These are phyloP conservation scores for Semicossyphus pulcher DNA, from an alignment of 2,113 vertebrate genomes.

Conservation along the genomic window DNA sequence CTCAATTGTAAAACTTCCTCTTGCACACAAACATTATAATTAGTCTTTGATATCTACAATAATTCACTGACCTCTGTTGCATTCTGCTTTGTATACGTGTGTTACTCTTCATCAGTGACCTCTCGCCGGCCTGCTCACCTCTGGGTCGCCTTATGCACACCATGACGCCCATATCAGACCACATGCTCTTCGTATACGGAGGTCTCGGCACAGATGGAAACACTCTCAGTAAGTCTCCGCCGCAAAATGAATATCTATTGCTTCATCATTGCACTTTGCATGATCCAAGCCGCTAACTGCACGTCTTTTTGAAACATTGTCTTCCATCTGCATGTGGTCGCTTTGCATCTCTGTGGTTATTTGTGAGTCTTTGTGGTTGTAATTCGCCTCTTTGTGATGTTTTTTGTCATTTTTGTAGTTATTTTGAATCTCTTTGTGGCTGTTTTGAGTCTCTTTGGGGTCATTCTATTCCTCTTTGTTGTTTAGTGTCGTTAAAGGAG, in stretches of 20 bases:
- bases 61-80: too few relatives aligned
- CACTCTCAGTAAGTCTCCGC: slow-evolving; percentile 88
- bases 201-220: slow-evolving; percentile 89
- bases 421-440: background rate
- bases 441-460: background rate
- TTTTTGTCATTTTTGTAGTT: background rate
- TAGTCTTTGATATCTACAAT: background rate
- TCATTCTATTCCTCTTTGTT: too few relatives aligned
- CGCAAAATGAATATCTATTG: background rate
- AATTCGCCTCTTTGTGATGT: background rate
- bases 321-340: too few relatives aligned
- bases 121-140: slow-evolving; percentile 80
- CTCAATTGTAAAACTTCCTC: slow-evolving; percentile 84
- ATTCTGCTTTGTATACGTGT: slow-evolving; percentile 18
- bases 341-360: too few relatives aligned
- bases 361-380: too few relatives aligned
- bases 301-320: too few relatives aligned
- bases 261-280: background rate
- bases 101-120: slow-evolving; percentile 73
- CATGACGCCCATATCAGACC: slow-evolving; percentile 88
- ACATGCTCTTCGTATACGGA: slow-evolving; percentile 91
- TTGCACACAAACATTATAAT: background rate
- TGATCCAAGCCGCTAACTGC: too few relatives aligned
- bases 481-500: too few relatives aligned
- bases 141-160: slow-evolving; percentile 93